Evolutionary conservation across 2,113 vertebrate genomes (phyloP), one percentile per base, ranked within the genome.

Genomic region (Pogonocichla stellata): DNA sequence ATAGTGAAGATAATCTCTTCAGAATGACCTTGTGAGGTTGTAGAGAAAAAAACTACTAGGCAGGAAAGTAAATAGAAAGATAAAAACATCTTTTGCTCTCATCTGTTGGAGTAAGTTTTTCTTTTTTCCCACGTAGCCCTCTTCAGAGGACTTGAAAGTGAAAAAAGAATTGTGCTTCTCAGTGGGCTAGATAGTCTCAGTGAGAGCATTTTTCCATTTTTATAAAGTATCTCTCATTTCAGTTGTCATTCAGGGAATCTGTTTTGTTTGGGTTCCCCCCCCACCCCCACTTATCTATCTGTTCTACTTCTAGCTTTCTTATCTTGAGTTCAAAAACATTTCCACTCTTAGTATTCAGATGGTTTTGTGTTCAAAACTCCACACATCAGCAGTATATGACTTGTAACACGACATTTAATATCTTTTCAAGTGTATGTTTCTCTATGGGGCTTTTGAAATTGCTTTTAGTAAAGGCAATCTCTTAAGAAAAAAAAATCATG

Each of bases 91-190:
- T 88, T 95, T 74, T 88, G 34, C 47, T 78, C 28, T 66, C 26
- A 40, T 79, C 75, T 50, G 23, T 29, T 74, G 42, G n/a, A 95
- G 19, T 40, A 70, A 47, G 34, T 4, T 8, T 19, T 90, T 42
- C 14, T 42, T 73, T 64, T 67, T 69, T 60, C 28, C n/a, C 17
- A 89, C 60, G 47, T 81, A 60, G 15, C 28, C n/a, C 36, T 82
- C 71, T 90, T 80, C 57, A 78, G 75, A 93, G 33, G 80, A 94
- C 88, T 88, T 88, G 65, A 92, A 94, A 95, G 75, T 45, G 36
- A 86, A 77, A 74, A 73, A 70, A 80, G 40, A 89, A 67, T 88
- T 86, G 61, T 73, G 36, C 88, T 96, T 92, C 64, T 83, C 79
- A 86, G 74, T 71, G 40, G 79, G 82, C 36, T 81, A 93, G 65